Evolutionary conservation across 2,888 invertebrate species (phyloP), one percentile per base, ranked within the genome.

Genomic region (Itoplectis maculator): DNA sequence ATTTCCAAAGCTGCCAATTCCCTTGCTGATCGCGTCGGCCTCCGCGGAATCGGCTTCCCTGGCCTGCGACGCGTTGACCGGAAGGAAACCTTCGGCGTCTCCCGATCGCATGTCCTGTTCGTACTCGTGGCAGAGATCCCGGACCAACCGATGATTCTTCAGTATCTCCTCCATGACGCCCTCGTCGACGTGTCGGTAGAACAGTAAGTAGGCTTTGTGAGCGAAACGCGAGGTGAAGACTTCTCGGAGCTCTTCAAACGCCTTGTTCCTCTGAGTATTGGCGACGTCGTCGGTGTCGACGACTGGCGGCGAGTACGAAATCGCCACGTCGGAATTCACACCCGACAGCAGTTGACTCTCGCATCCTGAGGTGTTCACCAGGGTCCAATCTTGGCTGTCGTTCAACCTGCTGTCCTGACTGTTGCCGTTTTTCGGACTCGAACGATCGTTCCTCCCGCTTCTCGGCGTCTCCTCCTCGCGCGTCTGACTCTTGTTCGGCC

Each of bases 191-290:
- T 96, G 95, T 87, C 95, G 95, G 56, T 95, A 94, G 90, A 98
- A 97, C 0, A 96, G 94, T 20, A 95, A 93, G 92, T 98, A 99
- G 0, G 97, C 95, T 73, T 95, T 95, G 89, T 97, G 96, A 0
- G 99, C 99, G 81, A 99, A 93, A 90, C 97, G 96, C 2, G 96
- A 95, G 18, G 96, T 96, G 92, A 99, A 98, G 0, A 98, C 97
- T 89, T 95, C 94, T 51, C 95, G 94, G 37, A 99, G 93, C 93
- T 99, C 98, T 87, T 97, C 96, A 88, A 96, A 94, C 0, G 96
- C 97, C 81, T 90, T 90, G 84, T 91, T 88, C 78, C 90, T 90
- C 83, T 90, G 91, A 29, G 90, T 88, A 83, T 92, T 91, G 6
- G 86, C 82, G 15, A 85, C 82, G 23, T 88, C 88, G 40, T 88